A percentile compares a stretch with the other conserved stretches of the same genome.
These are phyloP conservation scores for Latrodectus geometricus DNA, from an alignment of 1,140 invertebrate genomes.

Conservation along the genomic window DNA sequence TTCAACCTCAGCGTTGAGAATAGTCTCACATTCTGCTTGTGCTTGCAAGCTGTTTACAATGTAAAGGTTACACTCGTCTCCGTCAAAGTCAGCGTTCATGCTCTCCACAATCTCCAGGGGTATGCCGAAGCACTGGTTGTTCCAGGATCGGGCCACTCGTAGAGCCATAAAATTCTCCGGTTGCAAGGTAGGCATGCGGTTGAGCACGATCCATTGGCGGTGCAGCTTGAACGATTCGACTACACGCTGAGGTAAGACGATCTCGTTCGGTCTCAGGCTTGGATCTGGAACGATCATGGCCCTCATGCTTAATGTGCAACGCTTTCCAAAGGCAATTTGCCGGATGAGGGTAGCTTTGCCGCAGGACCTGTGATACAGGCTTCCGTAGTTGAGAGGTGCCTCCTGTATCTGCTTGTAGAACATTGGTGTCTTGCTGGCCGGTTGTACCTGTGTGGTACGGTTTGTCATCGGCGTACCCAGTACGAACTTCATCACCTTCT, in stretches of 20 bases:
- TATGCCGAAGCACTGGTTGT: constrained; percentile 16
- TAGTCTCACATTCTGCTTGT: constrained; percentile 16
- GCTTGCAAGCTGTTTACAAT: background rate
- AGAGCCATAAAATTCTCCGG: constrained; percentile 32
- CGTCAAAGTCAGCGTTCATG: constrained; percentile 37
- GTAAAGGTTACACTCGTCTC: constrained; percentile 33
- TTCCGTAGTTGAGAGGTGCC: constrained; percentile 26
- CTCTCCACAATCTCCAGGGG: constrained; percentile 13
- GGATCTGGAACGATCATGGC: constrained; percentile 36
- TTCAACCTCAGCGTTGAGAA: background rate
- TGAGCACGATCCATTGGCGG: constrained; percentile 24
- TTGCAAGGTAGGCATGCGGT: constrained; percentile 22
- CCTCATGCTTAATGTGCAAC: constrained; percentile 19
- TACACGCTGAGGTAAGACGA: background rate
- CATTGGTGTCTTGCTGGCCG: background rate
- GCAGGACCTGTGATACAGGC: constrained; percentile 3
- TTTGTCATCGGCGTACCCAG: background rate
- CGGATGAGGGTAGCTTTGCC: constrained; percentile 29
- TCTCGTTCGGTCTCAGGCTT: constrained; percentile 13
- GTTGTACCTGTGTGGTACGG: background rate
- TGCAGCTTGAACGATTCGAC: background rate
- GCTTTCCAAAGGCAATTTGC: constrained; percentile 38
- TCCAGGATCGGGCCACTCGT: background rate
- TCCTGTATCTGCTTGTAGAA: constrained; percentile 43
- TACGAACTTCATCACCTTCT: constrained; percentile 31